Conservation (phyloP, 2,797 vertebrate species). For the Chiloscyllium punctatum region DNA sequence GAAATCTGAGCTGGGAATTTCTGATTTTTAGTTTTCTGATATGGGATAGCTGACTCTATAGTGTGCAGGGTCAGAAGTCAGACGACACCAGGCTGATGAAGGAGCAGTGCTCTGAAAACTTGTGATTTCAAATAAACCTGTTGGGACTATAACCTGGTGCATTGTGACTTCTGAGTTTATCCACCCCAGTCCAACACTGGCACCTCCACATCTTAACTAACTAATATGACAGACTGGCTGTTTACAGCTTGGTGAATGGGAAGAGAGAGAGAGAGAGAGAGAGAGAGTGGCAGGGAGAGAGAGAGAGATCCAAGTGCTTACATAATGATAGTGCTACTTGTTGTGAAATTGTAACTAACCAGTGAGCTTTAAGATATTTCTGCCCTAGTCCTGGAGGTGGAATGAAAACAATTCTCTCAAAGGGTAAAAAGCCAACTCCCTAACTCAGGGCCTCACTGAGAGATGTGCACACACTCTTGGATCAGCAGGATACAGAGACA, state of each 20-base stretch:
- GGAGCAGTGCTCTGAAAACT: too few relatives aligned
- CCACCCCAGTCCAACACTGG: too few relatives aligned
- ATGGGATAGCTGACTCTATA: too few relatives aligned
- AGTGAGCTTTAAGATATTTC: not conserved
- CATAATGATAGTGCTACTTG: not conserved
- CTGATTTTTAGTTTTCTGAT: too few relatives aligned
- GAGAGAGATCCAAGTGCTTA: not conserved
- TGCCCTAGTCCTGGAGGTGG: not conserved
- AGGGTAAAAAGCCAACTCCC: not conserved
- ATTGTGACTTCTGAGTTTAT: too few relatives aligned
- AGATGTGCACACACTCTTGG: not conserved
- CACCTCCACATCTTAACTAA: not conserved
- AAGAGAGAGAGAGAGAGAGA: not conserved
- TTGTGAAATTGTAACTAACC: not conserved
- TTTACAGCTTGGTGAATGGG: not conserved
- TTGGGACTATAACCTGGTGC: too few relatives aligned
- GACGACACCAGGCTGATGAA: too few relatives aligned
- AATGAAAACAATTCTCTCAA: not conserved
- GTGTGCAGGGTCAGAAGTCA: too few relatives aligned
- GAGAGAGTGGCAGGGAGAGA: too few relatives aligned
- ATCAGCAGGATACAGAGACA: not conserved
- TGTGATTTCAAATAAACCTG: too few relatives aligned
- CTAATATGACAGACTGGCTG: not conserved
- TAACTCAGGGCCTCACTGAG: not conserved
- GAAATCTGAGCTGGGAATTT: too few relatives aligned